These are phyloP conservation scores for Cheirogaleus major DNA, from an alignment of 2,797 vertebrate species.

Conservation along the genomic window DNA sequence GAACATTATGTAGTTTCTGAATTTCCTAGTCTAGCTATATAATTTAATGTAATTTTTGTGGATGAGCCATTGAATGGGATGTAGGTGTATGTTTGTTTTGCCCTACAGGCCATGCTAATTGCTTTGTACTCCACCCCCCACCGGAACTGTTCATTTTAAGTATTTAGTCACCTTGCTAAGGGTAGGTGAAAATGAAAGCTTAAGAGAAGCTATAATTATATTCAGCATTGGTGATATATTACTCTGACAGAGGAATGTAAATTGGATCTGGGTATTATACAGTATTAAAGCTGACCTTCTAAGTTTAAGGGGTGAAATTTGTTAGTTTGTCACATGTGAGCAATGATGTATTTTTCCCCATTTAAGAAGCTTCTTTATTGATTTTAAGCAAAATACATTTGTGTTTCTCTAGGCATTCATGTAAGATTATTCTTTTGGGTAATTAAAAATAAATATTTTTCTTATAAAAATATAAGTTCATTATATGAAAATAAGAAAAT, in stretches of 20 bases:
- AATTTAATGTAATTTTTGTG: constrained; percentile 14
- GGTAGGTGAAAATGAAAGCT: constrained; percentile 79
- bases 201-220: constrained; percentile 88
- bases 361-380: constrained; percentile 2
- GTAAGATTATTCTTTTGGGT: constrained; percentile 19
- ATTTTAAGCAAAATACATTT: constrained; percentile 47
- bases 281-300: constrained; percentile 92
- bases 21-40: not conserved
- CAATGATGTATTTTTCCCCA: constrained; percentile 51
- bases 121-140: not conserved
- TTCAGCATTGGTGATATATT: constrained; percentile 92
- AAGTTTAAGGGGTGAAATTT: constrained; percentile 88
- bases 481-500: not conserved
- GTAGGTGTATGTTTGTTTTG: constrained; percentile 49
- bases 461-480: not conserved
- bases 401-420: not conserved
- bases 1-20: constrained; percentile 36
- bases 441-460: constrained; percentile 33
- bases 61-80: not conserved
- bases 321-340: constrained; percentile 86
- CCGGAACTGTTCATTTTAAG: constrained; percentile 52
- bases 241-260: constrained; percentile 91
- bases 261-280: constrained; percentile 90
- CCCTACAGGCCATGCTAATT: constrained; percentile 9
- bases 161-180: constrained; percentile 79